Percentiles rank a stretch among this genome's conserved stretches.
Evolutionary conservation across 2,888 invertebrate species (phyloP).

Genomic region (Aethes cnicana): DNA sequence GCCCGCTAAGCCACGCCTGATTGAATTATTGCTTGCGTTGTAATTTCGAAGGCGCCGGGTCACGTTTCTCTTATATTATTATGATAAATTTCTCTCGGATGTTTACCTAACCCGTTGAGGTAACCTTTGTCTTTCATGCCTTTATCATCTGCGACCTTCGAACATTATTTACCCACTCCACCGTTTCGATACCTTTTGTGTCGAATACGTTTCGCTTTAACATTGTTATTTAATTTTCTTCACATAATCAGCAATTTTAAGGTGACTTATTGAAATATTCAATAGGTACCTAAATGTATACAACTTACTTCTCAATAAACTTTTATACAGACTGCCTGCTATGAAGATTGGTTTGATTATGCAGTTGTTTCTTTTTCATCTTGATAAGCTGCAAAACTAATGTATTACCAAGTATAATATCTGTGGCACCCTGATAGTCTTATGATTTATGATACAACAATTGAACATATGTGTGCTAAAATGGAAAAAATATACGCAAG

Average conservation of each 20-base stretch:
- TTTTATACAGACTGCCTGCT: too few species aligned
- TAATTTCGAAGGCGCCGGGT: constrained; percentile 58
- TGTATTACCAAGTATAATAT: too few species aligned
- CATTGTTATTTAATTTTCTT: background rate
- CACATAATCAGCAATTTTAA: background rate
- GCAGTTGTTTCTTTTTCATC: too few species aligned
- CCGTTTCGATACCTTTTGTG: too few species aligned
- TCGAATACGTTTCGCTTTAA: too few species aligned
- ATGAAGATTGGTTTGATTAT: too few species aligned
- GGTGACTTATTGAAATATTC: too few species aligned
- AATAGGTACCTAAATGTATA: too few species aligned
- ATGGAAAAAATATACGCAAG: constrained; percentile 15
- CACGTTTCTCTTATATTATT: constrained; percentile 60
- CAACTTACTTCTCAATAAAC: too few species aligned
- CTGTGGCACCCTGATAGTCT: too few species aligned
- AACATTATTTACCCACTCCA: too few species aligned
- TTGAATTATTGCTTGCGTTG: constrained; percentile 75
- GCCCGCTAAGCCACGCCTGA: constrained; percentile 70
- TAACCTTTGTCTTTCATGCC: constrained; percentile 2
- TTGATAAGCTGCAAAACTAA: too few species aligned
- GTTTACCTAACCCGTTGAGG: constrained; percentile 26
- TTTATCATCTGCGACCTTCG: constrained; percentile 9
- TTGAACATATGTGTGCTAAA: background rate
- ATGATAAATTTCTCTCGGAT: constrained; percentile 40
- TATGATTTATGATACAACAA: background rate